These are phyloP conservation scores for Naso thynnoides DNA, from an alignment of 2,797 vertebrate genomes.

Conservation along the genomic window DNA sequence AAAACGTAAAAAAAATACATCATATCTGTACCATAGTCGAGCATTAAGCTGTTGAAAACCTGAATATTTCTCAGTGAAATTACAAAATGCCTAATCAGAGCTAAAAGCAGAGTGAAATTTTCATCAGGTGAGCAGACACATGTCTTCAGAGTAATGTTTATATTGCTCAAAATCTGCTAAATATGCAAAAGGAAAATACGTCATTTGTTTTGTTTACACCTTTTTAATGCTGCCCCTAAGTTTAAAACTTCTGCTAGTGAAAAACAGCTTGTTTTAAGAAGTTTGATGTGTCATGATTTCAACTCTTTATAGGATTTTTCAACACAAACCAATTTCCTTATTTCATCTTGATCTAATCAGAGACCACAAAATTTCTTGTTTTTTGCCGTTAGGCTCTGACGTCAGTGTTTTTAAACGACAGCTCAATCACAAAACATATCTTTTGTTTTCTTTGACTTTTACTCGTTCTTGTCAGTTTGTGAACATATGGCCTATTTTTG, in stretches of 20 bases:
- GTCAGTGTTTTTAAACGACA: not conserved
- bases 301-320: too few species aligned
- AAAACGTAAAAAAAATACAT: not conserved
- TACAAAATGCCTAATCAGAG: not conserved
- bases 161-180: not conserved
- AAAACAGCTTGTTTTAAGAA: too few species aligned
- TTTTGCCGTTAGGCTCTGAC: not conserved
- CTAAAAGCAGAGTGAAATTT: not conserved
- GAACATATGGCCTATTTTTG: not conserved
- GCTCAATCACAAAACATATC: not conserved
- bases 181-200: not conserved
- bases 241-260: too few species aligned
- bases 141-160: not conserved
- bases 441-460: not conserved
- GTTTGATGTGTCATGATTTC: too few species aligned
- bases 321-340: too few species aligned
- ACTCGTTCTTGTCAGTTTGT: conserved; percentile 5
- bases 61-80: not conserved
- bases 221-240: not conserved
- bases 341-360: too few species aligned
- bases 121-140: not conserved
- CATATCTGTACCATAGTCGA: not conserved
- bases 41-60: not conserved
- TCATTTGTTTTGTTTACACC: not conserved
- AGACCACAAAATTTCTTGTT: too few species aligned